Base-by-base conservation (phyloP, 2,888 invertebrate species). In the Opisthograptis luteolata region DNA sequence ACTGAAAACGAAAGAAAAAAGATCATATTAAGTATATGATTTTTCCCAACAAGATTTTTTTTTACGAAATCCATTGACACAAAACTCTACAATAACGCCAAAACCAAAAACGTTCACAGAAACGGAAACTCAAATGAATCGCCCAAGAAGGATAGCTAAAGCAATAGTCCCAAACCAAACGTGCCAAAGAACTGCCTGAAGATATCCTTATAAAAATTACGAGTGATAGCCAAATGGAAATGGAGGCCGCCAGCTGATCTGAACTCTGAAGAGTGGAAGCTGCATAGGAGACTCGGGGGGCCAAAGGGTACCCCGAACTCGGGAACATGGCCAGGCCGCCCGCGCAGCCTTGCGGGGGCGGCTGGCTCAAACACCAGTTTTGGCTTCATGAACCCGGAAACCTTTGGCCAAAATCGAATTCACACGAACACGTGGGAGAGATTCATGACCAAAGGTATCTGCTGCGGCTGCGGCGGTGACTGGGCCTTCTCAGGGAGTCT, bases 201-300 rank as follows among this genome's bases (percentile, higher is more conserved):
- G 55, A 58, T 60, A 55, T 25, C 50, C 43, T 34, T 51, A 53
- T 68, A 72, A 83, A 80, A 74, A 86, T 74, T 76, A 86, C 84
- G 83, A 76, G 87, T 90, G 90, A 90, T 90, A 81, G 89, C 84
- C 66, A 90, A 90, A 83, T 90, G 90, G 90, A 76, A 84, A 68
- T 90, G 86, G 87, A 74, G 78, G 53, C 84, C 72, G 32, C 73
- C 81, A 87, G 87, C 84, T 88, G 89, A 90, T 83, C 81, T 71
- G 65, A 75, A 66, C 45, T 65, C 66, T 59, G 81, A 84, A 78
- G 88, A 87, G 79, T 90, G 90, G 90, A 90, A 90, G 73, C 84
- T 90, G 90, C 81, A 70, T 81, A 81, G 78, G 79, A 54, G 69
- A 69, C 66, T 72, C 70, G 58, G 67, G 58, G 58, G 82, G 79